These are phyloP conservation scores for Machaerirhynchus nigripectus DNA, from an alignment of 2,113 vertebrate species.

Conservation along the genomic window DNA sequence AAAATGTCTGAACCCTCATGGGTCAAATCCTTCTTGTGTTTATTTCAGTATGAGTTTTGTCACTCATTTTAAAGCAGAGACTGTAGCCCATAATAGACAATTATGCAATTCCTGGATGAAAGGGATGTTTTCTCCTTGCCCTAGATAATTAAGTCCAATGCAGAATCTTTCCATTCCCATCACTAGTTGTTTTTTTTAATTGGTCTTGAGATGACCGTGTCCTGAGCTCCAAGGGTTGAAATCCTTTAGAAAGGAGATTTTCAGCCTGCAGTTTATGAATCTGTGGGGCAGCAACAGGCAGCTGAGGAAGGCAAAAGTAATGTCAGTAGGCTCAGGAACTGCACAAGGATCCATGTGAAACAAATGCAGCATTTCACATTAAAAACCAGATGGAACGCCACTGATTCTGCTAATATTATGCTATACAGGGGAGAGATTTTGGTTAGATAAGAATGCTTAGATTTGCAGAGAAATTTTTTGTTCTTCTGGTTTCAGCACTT, in stretches of 20 bases:
- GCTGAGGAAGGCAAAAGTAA: neutral
- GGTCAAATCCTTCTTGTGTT: conserved; percentile 2
- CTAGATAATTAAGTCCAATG: conserved; percentile 43
- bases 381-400: neutral
- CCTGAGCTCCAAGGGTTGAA: neutral
- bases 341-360: neutral
- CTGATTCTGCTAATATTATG: neutral
- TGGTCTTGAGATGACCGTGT: neutral
- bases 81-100: conserved; percentile 4
- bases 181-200: conserved; percentile 9
- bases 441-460: neutral
- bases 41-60: neutral
- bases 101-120: conserved; percentile 26
- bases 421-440: neutral
- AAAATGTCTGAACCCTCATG: neutral
- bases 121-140: conserved; percentile 46
- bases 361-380: neutral
- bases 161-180: conserved; percentile 35
- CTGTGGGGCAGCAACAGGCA: neutral
- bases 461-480: neutral
- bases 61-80: conserved; percentile 42
- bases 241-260: neutral
- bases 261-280: neutral
- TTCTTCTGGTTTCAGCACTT: neutral
- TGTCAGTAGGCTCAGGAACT: neutral